Evolutionary conservation across 2,797 vertebrate genomes (phyloP).

Genomic region (Galago senegalensis): DNA sequence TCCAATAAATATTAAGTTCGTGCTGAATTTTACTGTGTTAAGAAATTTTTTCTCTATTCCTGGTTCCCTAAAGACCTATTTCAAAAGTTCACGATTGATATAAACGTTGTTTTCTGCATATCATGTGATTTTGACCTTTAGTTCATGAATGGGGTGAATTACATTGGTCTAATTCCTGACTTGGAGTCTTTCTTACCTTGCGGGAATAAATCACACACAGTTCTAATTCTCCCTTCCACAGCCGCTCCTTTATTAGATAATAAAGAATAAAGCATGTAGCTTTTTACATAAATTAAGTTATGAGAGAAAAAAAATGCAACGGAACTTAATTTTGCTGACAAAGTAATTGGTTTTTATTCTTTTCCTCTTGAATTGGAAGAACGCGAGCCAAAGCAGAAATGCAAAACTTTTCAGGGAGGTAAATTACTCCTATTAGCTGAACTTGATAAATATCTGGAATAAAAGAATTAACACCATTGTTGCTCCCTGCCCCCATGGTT

Average conservation of each 20-base stretch:
- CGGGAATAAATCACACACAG: not conserved
- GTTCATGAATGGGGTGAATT: not conserved
- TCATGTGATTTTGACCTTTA: not conserved
- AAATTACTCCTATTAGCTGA: conserved; percentile 30
- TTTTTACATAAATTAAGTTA: conserved; percentile 65
- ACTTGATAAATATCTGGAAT: not conserved
- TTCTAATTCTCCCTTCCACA: not conserved
- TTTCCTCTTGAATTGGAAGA: conserved; percentile 50
- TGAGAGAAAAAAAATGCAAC: conserved; percentile 13
- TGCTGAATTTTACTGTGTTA: conserved; percentile 44
- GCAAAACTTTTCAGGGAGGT: conserved; percentile 25
- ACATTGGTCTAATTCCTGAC: not conserved
- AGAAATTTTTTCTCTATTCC: not conserved
- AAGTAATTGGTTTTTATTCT: conserved; percentile 35
- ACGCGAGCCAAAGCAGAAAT: not conserved
- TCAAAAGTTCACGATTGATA: conserved; percentile 37
- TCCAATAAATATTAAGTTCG: conserved; percentile 18
- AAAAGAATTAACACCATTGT: not conserved
- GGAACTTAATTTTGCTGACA: conserved; percentile 53
- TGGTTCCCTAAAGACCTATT: conserved; percentile 44
- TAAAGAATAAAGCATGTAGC: not conserved
- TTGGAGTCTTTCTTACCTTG: not conserved
- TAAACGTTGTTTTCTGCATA: conserved; percentile 35
- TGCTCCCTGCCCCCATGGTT: not conserved
- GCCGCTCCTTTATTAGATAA: conserved; percentile 7